These are phyloP conservation scores for Otis tarda DNA, from an alignment of 2,113 vertebrate genomes.

Conservation along the genomic window DNA sequence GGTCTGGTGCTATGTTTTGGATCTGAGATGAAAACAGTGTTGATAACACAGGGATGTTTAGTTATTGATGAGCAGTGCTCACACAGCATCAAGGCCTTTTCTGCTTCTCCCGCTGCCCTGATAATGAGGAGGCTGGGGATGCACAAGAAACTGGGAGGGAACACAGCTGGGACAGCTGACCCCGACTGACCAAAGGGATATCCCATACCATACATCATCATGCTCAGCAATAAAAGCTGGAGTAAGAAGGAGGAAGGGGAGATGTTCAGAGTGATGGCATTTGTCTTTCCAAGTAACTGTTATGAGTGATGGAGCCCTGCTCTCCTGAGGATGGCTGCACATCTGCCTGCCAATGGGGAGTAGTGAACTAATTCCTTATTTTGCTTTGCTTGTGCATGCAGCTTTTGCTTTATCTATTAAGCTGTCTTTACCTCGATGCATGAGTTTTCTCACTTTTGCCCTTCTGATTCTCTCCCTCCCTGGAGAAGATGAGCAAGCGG, in stretches of 20 bases:
- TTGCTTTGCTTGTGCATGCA: accelerated
- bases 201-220: background rate
- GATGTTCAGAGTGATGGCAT: accelerated
- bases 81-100: background rate
- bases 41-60: background rate
- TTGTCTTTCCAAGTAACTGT: background rate
- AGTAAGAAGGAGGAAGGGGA: background rate
- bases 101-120: background rate
- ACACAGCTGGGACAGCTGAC: background rate
- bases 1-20: background rate
- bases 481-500: background rate
- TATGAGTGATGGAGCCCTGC: accelerated
- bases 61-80: background rate
- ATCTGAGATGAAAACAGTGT: background rate
- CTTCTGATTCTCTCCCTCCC: background rate
- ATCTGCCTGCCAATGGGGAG: background rate
- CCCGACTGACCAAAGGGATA: background rate
- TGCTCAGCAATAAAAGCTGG: background rate
- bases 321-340: background rate
- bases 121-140: accelerated
- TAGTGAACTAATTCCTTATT: background rate
- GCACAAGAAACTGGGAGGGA: background rate
- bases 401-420: background rate
- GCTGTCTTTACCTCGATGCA: background rate
- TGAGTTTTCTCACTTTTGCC: background rate